Percentiles rank a stretch among this genome's conserved stretches.
phyloP scores from a whole-genome alignment of 64 coral and sea anemone genomes.

The Anthopleura sola region DNA sequence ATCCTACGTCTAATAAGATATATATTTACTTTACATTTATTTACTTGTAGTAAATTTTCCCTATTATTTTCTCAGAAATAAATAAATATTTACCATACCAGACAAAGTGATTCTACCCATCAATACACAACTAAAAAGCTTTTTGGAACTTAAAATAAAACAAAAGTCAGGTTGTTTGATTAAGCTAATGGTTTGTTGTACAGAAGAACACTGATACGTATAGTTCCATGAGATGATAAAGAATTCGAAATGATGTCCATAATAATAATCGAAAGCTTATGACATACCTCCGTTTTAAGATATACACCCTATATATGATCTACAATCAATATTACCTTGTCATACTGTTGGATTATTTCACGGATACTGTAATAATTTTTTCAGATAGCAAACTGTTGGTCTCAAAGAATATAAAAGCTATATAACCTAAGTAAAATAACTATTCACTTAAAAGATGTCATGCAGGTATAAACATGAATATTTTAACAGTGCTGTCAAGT shows the following conservation, averaged over 20 bases:
- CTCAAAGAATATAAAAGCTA: background rate
- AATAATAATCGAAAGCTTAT: background rate
- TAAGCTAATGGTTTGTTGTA: background rate
- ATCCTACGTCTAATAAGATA: too few species aligned
- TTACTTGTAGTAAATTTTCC: background rate
- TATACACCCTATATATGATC: background rate
- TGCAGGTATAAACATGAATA: background rate
- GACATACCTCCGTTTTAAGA: background rate
- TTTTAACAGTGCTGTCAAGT: background rate
- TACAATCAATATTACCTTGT: background rate
- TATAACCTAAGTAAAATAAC: background rate
- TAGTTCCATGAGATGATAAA: background rate
- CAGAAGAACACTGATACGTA: background rate
- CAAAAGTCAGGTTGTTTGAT: background rate
- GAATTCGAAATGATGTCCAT: background rate
- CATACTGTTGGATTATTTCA: background rate
- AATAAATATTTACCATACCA: background rate
- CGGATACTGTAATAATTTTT: background rate
- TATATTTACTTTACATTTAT: background rate
- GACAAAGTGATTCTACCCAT: background rate
- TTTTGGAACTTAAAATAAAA: background rate
- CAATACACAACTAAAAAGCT: background rate
- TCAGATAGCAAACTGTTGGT: background rate
- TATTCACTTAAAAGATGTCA: constrained; percentile 11
- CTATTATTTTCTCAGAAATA: background rate